Conservation (phyloP, 2,797 vertebrate species). For the Furcifer pardalis region DNA sequence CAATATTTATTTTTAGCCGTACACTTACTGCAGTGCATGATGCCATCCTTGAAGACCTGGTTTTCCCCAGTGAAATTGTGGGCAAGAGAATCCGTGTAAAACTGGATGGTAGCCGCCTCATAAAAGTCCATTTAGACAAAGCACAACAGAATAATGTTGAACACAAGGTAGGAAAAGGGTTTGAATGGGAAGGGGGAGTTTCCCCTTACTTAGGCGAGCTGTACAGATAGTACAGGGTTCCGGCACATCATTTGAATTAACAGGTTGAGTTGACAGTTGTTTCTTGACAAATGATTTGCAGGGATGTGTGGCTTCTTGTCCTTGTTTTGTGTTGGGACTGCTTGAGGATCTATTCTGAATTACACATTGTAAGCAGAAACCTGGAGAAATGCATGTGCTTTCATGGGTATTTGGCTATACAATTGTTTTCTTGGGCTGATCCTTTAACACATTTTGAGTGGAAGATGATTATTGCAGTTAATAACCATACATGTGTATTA, state of each 20-base stretch:
- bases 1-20: constrained; percentile 77
- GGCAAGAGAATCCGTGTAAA: constrained; percentile 97
- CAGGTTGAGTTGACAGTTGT: neutral
- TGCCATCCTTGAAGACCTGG: constrained; percentile 96
- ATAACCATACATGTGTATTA: neutral
- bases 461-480: neutral
- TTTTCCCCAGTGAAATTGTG: constrained; percentile 97
- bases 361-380: neutral
- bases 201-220: neutral
- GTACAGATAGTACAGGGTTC: neutral
- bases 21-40: constrained; percentile 95
- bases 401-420: neutral
- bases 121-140: constrained; percentile 98
- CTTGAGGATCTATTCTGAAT: neutral
- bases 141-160: constrained; percentile 99
- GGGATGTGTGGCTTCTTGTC: neutral
- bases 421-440: neutral
- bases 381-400: neutral
- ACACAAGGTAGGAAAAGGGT: constrained; percentile 86
- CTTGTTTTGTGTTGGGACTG: neutral
- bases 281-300: neutral
- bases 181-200: neutral
- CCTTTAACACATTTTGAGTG: neutral
- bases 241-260: neutral
- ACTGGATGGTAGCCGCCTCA: constrained; percentile 95